Conservation (phyloP, 1,140 invertebrate species). For the Vanessa tameamea region DNA sequence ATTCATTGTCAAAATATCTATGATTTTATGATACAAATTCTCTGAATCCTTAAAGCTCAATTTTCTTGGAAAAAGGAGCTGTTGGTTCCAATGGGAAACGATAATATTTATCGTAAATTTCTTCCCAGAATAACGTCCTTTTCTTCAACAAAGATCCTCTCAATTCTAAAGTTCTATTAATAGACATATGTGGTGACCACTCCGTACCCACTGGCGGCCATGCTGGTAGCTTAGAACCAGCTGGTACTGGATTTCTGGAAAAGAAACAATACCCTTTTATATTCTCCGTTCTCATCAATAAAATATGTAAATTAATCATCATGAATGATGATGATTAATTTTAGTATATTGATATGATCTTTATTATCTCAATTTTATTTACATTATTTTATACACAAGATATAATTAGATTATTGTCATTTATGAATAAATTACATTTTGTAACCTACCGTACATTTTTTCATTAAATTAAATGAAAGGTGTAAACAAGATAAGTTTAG, state of each 20-base stretch:
- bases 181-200: conserved; percentile 45
- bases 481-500: not conserved
- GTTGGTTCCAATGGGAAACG: conserved; percentile 12
- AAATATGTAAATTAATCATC: not conserved
- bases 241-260: conserved; percentile 48
- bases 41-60: not conserved
- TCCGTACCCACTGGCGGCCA: conserved; percentile 43
- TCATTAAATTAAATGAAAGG: not conserved
- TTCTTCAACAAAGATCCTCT: conserved; percentile 31
- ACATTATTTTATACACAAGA: no score
- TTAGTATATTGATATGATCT: not conserved
- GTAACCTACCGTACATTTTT: not conserved
- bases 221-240: conserved; percentile 32
- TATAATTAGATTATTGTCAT: no score
- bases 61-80: not conserved
- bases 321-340: not conserved
- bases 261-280: conserved; percentile 21
- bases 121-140: conserved; percentile 48
- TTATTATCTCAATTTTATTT: no score
- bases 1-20: no score
- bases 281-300: not conserved
- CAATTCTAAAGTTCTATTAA: conserved; percentile 40
- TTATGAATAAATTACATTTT: no score
- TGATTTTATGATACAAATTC: no score
- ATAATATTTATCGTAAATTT: conserved; percentile 48